phyloP scores from a whole-genome alignment of 2,797 vertebrate genomes.

The Lophotriccus pileatus region DNA sequence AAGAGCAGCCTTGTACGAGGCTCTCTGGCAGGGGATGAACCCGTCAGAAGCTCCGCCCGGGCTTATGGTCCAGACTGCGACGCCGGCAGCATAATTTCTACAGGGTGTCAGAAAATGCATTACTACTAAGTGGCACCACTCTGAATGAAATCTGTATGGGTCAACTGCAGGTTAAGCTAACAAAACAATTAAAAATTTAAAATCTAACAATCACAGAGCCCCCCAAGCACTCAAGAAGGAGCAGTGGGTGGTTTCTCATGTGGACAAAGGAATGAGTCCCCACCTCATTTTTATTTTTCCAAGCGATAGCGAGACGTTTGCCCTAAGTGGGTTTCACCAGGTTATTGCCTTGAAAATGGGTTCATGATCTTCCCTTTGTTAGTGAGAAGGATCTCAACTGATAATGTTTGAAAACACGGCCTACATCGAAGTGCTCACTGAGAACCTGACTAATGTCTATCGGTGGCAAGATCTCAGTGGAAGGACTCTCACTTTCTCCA shows the following conservation, averaged over 20 bases:
- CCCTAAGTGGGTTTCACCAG: background rate
- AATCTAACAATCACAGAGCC: slow-evolving; percentile 74
- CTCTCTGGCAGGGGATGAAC: slow-evolving; percentile 2
- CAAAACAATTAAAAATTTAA: slow-evolving; percentile 90
- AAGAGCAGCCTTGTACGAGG: slow-evolving; percentile 47
- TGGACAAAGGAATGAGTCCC: slow-evolving; percentile 10
- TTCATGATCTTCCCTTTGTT: background rate
- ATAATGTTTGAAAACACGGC: background rate
- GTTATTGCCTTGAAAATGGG: background rate
- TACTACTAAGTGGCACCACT: slow-evolving; percentile 55
- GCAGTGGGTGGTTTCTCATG: slow-evolving; percentile 35
- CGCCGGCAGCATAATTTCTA: slow-evolving; percentile 17
- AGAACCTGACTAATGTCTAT: background rate
- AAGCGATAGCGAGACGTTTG: background rate
- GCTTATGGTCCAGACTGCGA: background rate
- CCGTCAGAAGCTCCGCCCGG: background rate
- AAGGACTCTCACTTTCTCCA: background rate
- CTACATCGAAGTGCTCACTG: background rate
- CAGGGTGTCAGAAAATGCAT: slow-evolving; percentile 72
- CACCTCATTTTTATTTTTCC: background rate
- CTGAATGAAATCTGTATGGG: slow-evolving; percentile 75
- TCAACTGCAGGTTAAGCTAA: slow-evolving; percentile 89
- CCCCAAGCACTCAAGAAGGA: slow-evolving; percentile 40
- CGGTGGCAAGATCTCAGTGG: accelerated
- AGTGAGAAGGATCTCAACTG: background rate